phyloP scores from a whole-genome alignment of 2,888 invertebrate species.

The Heliconius sara region DNA sequence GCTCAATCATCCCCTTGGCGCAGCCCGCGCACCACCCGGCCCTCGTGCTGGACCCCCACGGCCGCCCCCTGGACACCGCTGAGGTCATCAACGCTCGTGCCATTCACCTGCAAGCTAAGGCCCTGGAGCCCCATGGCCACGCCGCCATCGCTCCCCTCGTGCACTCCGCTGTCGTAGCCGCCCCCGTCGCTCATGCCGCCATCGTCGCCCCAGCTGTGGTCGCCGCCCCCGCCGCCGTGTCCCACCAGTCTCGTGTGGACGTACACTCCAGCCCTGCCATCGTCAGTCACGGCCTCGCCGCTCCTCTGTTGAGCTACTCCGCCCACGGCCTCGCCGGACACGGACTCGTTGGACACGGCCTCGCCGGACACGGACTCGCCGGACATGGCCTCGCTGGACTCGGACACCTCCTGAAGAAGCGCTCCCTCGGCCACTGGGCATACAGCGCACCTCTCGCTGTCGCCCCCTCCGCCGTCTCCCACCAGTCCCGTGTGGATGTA shows the following conservation, averaged over 20 bases:
- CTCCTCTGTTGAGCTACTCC: slow-evolving; percentile 39
- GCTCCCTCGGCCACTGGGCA: slow-evolving; percentile 53
- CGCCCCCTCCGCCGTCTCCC: slow-evolving; percentile 77
- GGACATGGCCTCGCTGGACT: slow-evolving; percentile 51
- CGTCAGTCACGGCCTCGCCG: slow-evolving; percentile 49
- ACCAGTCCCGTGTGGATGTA: slow-evolving; percentile 78
- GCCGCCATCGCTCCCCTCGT: slow-evolving; percentile 43
- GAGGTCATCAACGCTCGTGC: slow-evolving; percentile 79
- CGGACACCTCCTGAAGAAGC: slow-evolving; percentile 55
- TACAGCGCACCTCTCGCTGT: slow-evolving; percentile 59
- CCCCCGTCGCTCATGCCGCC: slow-evolving; percentile 55
- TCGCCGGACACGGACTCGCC: slow-evolving; percentile 46
- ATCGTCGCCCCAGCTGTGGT: slow-evolving; percentile 51
- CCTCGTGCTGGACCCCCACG: slow-evolving; percentile 74
- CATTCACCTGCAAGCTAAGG: slow-evolving; percentile 78
- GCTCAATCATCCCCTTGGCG: too few species aligned
- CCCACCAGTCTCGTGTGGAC: slow-evolving; percentile 67
- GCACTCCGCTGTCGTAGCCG: slow-evolving; percentile 56
- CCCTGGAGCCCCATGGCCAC: slow-evolving; percentile 67
- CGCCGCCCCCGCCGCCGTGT: slow-evolving; percentile 58
- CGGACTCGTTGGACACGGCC: slow-evolving; percentile 47
- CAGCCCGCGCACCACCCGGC: slow-evolving; percentile 76
- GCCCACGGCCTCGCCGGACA: slow-evolving; percentile 60
- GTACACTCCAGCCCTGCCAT: slow-evolving; percentile 56
- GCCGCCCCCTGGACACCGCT: slow-evolving; percentile 79